These are phyloP conservation scores for Indri indri DNA, from an alignment of 2,113 vertebrate species.

Conservation along the genomic window DNA sequence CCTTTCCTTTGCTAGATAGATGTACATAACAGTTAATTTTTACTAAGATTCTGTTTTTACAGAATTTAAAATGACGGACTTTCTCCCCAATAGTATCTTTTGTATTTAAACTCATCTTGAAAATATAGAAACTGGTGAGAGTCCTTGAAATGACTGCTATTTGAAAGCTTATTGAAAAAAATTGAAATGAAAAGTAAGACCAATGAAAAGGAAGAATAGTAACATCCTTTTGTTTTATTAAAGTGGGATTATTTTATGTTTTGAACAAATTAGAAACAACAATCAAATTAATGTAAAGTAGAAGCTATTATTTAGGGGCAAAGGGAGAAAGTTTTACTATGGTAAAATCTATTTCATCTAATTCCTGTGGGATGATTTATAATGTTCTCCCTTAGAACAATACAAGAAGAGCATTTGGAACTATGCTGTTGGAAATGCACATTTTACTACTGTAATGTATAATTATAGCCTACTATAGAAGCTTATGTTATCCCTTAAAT, in stretches of 20 bases:
- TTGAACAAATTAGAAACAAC: slow-evolving; percentile 52
- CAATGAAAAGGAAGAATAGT: neutral
- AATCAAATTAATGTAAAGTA: slow-evolving; percentile 47
- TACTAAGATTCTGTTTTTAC: neutral
- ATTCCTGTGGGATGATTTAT: slow-evolving; percentile 56
- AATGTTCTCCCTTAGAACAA: slow-evolving; percentile 49
- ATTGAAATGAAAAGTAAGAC: neutral
- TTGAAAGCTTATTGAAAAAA: slow-evolving; percentile 18
- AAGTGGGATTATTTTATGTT: slow-evolving; percentile 41
- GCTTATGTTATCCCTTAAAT: slow-evolving; percentile 70
- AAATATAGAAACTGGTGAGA: neutral
- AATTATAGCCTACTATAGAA: slow-evolving; percentile 64
- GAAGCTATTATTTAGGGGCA: slow-evolving; percentile 46
- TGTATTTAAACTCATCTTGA: slow-evolving; percentile 24
- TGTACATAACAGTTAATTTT: neutral
- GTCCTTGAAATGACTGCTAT: slow-evolving; percentile 1
- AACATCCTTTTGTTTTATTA: slow-evolving; percentile 37
- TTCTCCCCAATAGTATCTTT: neutral
- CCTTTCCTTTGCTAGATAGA: neutral
- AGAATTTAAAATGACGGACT: slow-evolving; percentile 1
- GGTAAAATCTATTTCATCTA: slow-evolving; percentile 59
- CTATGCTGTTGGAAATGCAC: slow-evolving; percentile 29
- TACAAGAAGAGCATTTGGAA: slow-evolving; percentile 44
- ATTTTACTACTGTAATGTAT: slow-evolving; percentile 52
- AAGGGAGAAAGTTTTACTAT: slow-evolving; percentile 15